phyloP scores from a whole-genome alignment of 2,888 invertebrate species.

The Blastobasis lacticolella region DNA sequence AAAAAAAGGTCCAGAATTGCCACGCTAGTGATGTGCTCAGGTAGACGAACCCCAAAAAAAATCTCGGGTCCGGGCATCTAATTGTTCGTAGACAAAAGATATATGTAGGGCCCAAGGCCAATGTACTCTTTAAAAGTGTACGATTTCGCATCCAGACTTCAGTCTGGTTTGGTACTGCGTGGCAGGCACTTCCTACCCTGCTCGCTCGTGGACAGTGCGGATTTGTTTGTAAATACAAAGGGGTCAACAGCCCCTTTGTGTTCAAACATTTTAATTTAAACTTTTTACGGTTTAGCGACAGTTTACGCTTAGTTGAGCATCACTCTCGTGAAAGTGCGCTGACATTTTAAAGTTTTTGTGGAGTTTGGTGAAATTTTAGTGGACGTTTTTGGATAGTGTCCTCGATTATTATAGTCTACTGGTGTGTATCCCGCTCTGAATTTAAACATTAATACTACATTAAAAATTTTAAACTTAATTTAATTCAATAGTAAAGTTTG shows the following conservation, averaged over 20 bases:
- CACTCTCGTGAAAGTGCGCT: conserved; percentile 5
- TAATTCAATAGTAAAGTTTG: no score
- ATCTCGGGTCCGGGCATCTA: conserved; percentile 34
- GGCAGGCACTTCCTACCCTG: conserved; percentile 45
- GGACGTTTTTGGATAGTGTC: no score
- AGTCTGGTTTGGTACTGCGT: conserved; percentile 61
- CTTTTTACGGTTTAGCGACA: conserved; percentile 2
- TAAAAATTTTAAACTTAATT: no score
- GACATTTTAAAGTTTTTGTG: neutral
- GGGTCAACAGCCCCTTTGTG: conserved; percentile 41
- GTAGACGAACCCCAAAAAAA: conserved; percentile 19
- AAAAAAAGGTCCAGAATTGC: conserved; percentile 35
- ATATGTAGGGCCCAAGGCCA: conserved; percentile 57
- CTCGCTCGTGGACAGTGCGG: conserved; percentile 21
- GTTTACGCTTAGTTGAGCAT: conserved; percentile 2
- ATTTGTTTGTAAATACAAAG: conserved; percentile 55
- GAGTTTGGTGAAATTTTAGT: neutral
- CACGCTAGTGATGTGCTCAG: conserved; percentile 18
- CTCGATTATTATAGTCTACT: no score
- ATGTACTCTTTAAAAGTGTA: conserved; percentile 62
- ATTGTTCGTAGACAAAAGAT: conserved; percentile 46
- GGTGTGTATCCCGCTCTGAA: no score
- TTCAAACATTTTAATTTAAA: conserved; percentile 20
- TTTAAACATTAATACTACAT: no score
- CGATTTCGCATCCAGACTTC: conserved; percentile 59